A percentile compares a stretch with the other conserved stretches of the same genome.
Conservation (phyloP, 2,797 vertebrate species). For the Cetoscarus ocellatus region DNA sequence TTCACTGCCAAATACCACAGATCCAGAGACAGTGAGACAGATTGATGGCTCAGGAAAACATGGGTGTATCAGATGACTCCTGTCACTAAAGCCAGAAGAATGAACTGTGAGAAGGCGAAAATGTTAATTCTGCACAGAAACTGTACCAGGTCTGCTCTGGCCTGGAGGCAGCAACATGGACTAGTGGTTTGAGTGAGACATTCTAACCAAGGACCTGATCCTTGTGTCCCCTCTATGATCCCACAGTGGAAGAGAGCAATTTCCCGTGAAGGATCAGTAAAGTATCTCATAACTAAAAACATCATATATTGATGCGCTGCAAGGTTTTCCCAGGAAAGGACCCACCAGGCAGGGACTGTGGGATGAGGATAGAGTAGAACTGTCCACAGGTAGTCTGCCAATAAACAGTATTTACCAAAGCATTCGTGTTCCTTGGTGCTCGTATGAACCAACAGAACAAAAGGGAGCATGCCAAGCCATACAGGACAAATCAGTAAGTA, state of each 20-base stretch:
- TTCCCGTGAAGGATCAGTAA: constrained; percentile 15
- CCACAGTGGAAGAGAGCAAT: constrained; percentile 1
- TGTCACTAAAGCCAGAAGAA: constrained; percentile 44
- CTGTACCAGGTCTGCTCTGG: neutral
- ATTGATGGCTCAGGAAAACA: constrained; percentile 57
- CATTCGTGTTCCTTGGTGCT: neutral
- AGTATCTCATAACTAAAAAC: constrained; percentile 13
- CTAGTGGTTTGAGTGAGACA: constrained; percentile 1
- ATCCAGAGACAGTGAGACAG: constrained; percentile 48
- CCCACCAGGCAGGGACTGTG: neutral
- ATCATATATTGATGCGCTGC: neutral
- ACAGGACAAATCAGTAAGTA: neutral
- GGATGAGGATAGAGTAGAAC: constrained; percentile 11
- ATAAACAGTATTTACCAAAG: neutral
- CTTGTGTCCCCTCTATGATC: neutral
- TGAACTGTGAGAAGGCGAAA: constrained; percentile 25
- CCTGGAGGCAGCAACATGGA: constrained; percentile 1
- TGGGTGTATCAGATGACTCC: constrained; percentile 41
- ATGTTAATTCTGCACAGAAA: constrained; percentile 24
- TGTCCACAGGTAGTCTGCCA: neutral
- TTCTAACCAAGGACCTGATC: neutral
- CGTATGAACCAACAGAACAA: neutral
- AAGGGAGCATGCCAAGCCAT: neutral
- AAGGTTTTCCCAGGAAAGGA: constrained; percentile 15
- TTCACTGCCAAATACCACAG: constrained; percentile 61